Conservation (phyloP, 2,113 vertebrate species). For the Thalassoma bifasciatum region DNA sequence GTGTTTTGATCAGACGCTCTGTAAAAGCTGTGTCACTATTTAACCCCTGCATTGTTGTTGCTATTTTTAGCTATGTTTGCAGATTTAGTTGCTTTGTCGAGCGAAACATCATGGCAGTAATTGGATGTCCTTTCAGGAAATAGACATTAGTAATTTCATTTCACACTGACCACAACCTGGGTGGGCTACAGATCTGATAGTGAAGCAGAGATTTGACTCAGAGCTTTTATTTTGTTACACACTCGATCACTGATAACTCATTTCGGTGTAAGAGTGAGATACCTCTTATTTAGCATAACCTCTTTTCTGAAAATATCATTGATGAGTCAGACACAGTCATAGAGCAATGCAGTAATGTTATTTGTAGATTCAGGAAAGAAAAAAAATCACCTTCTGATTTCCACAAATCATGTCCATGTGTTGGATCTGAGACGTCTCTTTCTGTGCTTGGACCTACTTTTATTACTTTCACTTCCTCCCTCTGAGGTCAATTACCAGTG, state of each 20-base stretch:
- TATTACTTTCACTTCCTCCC: constrained; percentile 37
- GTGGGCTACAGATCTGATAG: background rate
- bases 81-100: too few relatives aligned
- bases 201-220: constrained; percentile 5
- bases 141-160: background rate
- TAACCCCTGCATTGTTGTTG: too few relatives aligned
- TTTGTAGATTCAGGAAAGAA: background rate
- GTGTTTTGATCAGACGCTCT: too few relatives aligned
- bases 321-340: background rate
- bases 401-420: background rate
- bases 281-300: background rate
- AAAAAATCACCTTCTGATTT: too few relatives aligned
- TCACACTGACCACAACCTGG: background rate
- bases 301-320: background rate
- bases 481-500: constrained; percentile 50
- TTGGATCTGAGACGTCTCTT: background rate
- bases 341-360: background rate
- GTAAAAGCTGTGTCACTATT: too few relatives aligned
- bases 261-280: background rate
- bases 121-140: background rate
- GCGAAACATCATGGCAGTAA: background rate
- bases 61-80: too few relatives aligned
- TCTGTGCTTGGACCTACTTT: constrained; percentile 7
- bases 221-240: background rate
- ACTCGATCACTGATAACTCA: background rate